Evolutionary conservation across 2,113 vertebrate genomes (phyloP), one percentile per base, ranked within the genome.

Genomic region (Rhinichthys klamathensis): DNA sequence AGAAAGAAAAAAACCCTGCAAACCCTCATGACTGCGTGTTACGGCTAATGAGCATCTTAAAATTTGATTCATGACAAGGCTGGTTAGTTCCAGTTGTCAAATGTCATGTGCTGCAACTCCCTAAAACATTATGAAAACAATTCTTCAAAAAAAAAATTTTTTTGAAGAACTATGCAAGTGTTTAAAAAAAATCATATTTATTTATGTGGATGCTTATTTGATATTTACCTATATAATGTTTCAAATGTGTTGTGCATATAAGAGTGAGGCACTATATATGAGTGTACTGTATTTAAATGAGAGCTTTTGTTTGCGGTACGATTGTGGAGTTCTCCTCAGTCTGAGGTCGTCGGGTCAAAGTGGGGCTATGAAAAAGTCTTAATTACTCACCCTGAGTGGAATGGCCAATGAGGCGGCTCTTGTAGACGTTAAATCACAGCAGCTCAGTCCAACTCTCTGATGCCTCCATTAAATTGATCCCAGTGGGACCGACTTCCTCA

Each of bases 351-450:
- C 10, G n/a, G 21, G 87, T 91, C 90, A 90, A 90, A 74, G 85
- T 58, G 84, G 84, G 84, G 90, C 87, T 80, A 38, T 91, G 84
- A 88, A 87, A 86, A 85, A 76, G 90, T 90, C 79, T 51, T 92
- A 91, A 93, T 93, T 91, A 75, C 84, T 87, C 88, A 85, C 56
- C 46, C 81, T 86, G 80, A n/a, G 73, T 63, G 49, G 73, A 82
- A 85, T 85, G 38, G 41, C 56, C 75, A 80, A 87, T 84, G 56
- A 80, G 74, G 60, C 10, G 9, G 9, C 65, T 54, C 41, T 65
- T 70, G 63, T 35, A 82, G 46, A 82, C 12, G 35, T 38, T 80
- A 49, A 82, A 86, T 76, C 72, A 35, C 63, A 65, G 82, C 54
- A 51, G 38, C 23, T 38, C 38, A 74, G 35, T 82, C 23, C 58